phyloP scores from a whole-genome alignment of 2,888 invertebrate genomes.

The Oeneis ivallda region DNA sequence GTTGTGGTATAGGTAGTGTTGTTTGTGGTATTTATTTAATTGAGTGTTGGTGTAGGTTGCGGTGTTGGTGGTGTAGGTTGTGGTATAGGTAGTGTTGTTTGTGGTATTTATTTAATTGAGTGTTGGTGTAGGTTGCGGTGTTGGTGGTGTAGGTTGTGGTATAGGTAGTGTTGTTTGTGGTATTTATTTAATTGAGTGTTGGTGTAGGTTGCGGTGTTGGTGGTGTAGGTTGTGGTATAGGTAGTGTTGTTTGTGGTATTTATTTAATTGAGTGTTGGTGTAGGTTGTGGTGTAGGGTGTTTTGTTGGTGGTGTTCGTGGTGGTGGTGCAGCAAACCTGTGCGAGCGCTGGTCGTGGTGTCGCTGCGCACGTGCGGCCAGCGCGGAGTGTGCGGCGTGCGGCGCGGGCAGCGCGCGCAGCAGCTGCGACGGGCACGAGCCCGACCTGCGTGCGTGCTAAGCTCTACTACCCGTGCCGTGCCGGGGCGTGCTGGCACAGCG shows the following conservation, averaged over 20 bases:
- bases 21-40: too few species aligned
- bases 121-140: too few species aligned
- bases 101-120: too few species aligned
- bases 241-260: too few species aligned
- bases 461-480: constrained; percentile 28
- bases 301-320: constrained; percentile 67
- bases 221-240: too few species aligned
- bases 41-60: background rate
- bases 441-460: constrained; percentile 82
- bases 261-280: too few species aligned
- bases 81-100: constrained; percentile 57
- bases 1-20: too few species aligned
- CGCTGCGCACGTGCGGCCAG: constrained; percentile 27
- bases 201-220: too few species aligned
- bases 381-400: constrained; percentile 30
- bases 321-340: constrained; percentile 78
- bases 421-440: constrained; percentile 96
- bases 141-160: too few species aligned
- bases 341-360: constrained; percentile 30
- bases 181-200: too few species aligned
- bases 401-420: constrained; percentile 85
- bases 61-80: background rate
- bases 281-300: background rate
- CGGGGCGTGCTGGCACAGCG: too few species aligned
- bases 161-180: constrained; percentile 29